Base-by-base conservation (phyloP, 2,797 vertebrate genomes). In the Oophaga sylvatica region DNA sequence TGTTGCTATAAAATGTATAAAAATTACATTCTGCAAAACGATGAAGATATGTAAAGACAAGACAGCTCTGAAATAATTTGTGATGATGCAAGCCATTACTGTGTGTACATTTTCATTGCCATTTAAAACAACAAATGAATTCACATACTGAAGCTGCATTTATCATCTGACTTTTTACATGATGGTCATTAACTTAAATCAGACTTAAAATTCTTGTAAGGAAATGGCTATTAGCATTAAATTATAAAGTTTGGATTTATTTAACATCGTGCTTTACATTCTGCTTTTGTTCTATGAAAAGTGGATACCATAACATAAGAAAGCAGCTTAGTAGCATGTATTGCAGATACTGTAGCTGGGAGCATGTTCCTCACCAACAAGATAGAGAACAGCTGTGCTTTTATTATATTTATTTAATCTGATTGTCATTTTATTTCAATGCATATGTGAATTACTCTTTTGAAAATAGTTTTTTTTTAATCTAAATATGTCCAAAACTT, bases 151-250 rank as follows among this genome's bases (percentile, higher is more conserved):
- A 45, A 70, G 29, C 53, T 68, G 45, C 63, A 68, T 83, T 83
- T 53, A 70, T 83, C 48, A 48, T 83, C 48, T 26, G 81, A 59
- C 17, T 68, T 12, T 71, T 70, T 56, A 56, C 81, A 83, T 83
- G n/a, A 57, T 57, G 81, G 81, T 83, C 81, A 83, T 83, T 83
- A 83, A 83, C 81, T 83, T 83, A 83, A 82, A 56, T 26, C 19
- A 53, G 56, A 35, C 77, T 13, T 56, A 9, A 67, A 81, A 35
- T 73, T 59, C 13, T 22, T 22, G 41, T 75, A 26, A 45, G 16
- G 9, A 12, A 45, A 73, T 41, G 70, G 35, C 70, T 73, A 19
- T 41, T 73, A 73, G 19, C 70, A 73, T 19, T 41, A 41, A 41
- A 41, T 41, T 19, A 73, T 73, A 41, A 56, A n/a, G n/a, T 8